A percentile compares a stretch with the other conserved stretches of the same genome.
These are phyloP conservation scores for Volucella inanis DNA, from an alignment of 2,888 invertebrate species.

Conservation along the genomic window DNA sequence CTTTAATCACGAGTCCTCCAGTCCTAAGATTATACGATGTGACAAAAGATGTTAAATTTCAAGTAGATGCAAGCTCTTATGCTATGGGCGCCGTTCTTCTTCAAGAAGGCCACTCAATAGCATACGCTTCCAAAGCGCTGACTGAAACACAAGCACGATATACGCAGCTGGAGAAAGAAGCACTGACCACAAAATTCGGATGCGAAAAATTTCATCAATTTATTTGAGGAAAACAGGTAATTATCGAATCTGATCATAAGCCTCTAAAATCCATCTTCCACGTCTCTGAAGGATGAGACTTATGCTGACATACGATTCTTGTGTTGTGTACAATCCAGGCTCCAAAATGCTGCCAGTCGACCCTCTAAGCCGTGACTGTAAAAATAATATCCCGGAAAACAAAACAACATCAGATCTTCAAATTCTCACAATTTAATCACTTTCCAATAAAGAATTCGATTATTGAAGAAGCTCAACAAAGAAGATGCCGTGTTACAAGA, in stretches of 20 bases:
- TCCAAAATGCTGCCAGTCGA: too few species aligned
- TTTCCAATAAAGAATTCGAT: conserved; percentile 5
- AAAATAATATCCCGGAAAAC: too few species aligned
- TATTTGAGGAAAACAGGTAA: conserved; percentile 1
- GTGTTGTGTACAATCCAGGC: too few species aligned
- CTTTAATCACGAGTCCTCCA: too few species aligned
- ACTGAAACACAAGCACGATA: conserved; percentile 6
- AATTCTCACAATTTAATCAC: conserved; percentile 7
- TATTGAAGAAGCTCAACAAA: neutral
- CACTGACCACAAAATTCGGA: neutral
- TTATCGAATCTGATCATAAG: neutral
- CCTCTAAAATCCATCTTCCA: too few species aligned
- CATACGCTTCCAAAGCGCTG: conserved; percentile 14
- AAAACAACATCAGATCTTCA: neutral
- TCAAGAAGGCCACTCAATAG: neutral
- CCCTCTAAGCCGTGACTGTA: too few species aligned
- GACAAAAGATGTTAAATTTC: too few species aligned
- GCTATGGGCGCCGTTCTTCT: conserved; percentile 4
- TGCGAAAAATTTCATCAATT: conserved; percentile 16
- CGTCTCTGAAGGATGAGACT: too few species aligned
- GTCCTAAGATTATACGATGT: too few species aligned
- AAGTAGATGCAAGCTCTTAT: neutral
- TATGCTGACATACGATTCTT: too few species aligned
- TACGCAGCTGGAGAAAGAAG: conserved; percentile 12
- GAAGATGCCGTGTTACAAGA: neutral